Percentiles rank a stretch among this genome's conserved stretches.
Evolutionary conservation across 1,140 invertebrate species (phyloP).

Genomic region (Diprion similis): DNA sequence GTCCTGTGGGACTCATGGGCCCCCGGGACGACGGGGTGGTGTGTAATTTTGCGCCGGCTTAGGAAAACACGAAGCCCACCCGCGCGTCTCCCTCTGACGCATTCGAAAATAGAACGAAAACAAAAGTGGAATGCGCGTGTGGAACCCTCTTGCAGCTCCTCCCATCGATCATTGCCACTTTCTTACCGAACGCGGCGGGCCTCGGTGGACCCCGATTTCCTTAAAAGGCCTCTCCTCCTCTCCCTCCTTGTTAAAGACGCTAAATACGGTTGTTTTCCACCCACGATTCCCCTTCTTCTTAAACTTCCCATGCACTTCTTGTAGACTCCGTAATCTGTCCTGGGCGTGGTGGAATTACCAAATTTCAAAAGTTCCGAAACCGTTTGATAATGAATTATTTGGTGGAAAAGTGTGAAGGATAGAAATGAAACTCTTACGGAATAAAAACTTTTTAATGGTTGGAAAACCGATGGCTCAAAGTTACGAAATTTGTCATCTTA

Average conservation of each 20-base stretch:
- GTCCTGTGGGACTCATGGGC: not conserved
- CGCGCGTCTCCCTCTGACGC: conserved; percentile 57
- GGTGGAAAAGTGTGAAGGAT: no score
- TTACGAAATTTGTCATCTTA: no score
- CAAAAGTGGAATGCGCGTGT: conserved; percentile 4
- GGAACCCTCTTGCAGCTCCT: not conserved
- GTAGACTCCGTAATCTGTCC: no score
- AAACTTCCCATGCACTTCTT: not conserved
- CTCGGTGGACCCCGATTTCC: not conserved
- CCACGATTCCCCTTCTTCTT: not conserved
- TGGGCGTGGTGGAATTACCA: no score
- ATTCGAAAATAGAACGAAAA: conserved; percentile 57
- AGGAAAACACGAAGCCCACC: conserved; percentile 63
- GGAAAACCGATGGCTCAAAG: no score
- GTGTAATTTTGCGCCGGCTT: conserved; percentile 64
- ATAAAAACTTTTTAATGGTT: no score
- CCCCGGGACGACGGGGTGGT: conserved; percentile 43
- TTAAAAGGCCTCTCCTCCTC: not conserved
- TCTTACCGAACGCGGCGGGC: not conserved
- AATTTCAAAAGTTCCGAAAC: no score
- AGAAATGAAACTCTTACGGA: no score
- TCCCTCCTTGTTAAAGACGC: not conserved
- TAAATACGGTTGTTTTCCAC: not conserved
- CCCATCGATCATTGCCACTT: conserved; percentile 8
- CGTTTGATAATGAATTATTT: no score